Conservation (phyloP, 2,797 vertebrate genomes). For the Carcharodon carcharias region DNA sequence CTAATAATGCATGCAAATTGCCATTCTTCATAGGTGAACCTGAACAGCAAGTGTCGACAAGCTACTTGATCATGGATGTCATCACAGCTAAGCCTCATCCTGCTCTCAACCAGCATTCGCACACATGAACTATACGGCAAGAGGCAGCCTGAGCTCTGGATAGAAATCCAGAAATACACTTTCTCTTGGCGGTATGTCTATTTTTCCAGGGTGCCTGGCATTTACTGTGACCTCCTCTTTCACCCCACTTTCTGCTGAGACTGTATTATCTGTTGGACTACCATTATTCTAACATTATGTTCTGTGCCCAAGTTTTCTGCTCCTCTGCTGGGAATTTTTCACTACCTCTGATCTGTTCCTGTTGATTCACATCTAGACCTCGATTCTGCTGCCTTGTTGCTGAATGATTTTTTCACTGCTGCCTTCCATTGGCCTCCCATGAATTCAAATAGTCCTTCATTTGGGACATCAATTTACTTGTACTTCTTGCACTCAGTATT, state of each 20-base stretch:
- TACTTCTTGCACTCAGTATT: not conserved
- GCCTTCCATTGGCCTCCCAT: not conserved
- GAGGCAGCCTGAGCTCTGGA: not conserved
- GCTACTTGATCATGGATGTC: too few relatives aligned
- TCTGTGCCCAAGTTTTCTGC: not conserved
- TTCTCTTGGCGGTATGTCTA: not conserved
- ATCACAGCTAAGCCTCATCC: too few relatives aligned
- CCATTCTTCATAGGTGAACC: too few relatives aligned
- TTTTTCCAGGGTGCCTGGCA: not conserved
- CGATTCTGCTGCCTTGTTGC: not conserved
- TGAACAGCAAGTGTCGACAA: too few relatives aligned
- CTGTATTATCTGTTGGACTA: not conserved
- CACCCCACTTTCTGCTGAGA: not conserved
- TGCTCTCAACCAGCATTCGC: too few relatives aligned
- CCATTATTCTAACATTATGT: not conserved
- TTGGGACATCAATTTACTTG: not conserved
- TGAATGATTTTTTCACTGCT: not conserved
- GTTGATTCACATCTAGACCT: not conserved
- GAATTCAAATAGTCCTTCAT: not conserved
- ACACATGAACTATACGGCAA: not conserved
- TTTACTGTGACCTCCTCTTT: not conserved
- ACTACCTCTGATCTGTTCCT: not conserved
- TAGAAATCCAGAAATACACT: not conserved
- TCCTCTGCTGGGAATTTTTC: not conserved
- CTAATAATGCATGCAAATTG: too few relatives aligned